Conservation (phyloP, 2,113 vertebrate genomes). For the Bufo gargarizans region DNA sequence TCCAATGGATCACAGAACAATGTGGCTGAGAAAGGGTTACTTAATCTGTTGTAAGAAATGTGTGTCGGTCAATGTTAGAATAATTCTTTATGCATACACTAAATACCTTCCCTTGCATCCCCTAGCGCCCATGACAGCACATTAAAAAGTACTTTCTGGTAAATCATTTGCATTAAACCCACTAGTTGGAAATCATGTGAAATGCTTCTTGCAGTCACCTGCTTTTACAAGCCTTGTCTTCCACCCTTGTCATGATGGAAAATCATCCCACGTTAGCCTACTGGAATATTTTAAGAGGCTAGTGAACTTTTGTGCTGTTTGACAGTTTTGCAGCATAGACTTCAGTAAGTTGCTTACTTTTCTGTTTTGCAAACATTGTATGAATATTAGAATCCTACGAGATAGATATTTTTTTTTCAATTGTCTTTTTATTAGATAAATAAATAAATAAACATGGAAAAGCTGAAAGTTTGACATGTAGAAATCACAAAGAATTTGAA, state of each 20-base stretch:
- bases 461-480: too few species aligned
- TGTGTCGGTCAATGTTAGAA: slow-evolving; percentile 6
- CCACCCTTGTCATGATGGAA: slow-evolving; percentile 32
- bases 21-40: slow-evolving; percentile 23
- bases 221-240: slow-evolving; percentile 53
- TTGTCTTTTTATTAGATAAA: too few species aligned
- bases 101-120: slow-evolving; percentile 51
- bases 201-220: slow-evolving; percentile 47
- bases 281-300: slow-evolving; percentile 43
- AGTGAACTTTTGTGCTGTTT: slow-evolving; percentile 16
- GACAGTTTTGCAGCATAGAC: background rate
- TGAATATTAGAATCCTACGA: too few species aligned
- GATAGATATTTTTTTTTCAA: too few species aligned
- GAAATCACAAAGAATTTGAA: too few species aligned
- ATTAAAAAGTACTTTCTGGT: slow-evolving; percentile 56
- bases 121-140: slow-evolving; percentile 49
- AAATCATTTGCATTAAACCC: slow-evolving; percentile 56
- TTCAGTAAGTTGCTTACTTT: background rate
- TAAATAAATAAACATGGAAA: too few species aligned
- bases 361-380: background rate
- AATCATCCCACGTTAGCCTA: slow-evolving; percentile 28
- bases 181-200: slow-evolving; percentile 36
- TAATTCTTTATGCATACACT: slow-evolving; percentile 41
- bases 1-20: background rate
- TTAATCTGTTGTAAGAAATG: slow-evolving; percentile 9